These are phyloP conservation scores for Rana temporaria DNA, from an alignment of 2,113 vertebrate genomes.

Conservation along the genomic window DNA sequence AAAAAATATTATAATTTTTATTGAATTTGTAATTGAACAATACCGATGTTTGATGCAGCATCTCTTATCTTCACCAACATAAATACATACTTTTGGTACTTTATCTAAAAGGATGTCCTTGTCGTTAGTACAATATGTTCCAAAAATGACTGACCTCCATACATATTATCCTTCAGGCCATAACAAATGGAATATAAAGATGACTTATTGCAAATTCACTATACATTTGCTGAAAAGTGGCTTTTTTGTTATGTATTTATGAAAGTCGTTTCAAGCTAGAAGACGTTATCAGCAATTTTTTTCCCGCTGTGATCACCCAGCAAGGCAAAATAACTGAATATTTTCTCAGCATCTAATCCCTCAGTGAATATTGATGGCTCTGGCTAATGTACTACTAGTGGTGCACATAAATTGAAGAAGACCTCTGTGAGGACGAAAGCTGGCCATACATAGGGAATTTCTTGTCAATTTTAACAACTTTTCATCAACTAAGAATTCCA, in stretches of 20 bases:
- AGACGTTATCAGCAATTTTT: neutral
- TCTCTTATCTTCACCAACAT: neutral
- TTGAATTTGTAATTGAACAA: no score
- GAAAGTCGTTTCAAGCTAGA: neutral
- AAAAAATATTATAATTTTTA: no score
- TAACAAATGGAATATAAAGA: slow-evolving; percentile 5
- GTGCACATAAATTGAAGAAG: no score
- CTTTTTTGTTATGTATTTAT: neutral
- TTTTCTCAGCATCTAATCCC: neutral
- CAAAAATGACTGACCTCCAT: slow-evolving; percentile 67
- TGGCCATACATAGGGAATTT: no score
- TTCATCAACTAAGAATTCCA: no score
- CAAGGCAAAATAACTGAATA: neutral
- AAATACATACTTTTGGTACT: neutral
- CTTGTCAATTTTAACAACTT: no score
- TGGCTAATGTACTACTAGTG: no score
- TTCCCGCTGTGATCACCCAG: neutral
- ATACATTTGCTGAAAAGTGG: neutral
- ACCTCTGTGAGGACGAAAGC: no score
- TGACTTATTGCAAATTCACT: neutral
- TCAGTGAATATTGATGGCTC: neutral
- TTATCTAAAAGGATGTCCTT: slow-evolving; percentile 33
- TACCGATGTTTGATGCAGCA: no score
- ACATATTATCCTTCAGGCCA: slow-evolving; percentile 51
- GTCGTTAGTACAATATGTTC: slow-evolving; percentile 60